Base-by-base conservation (phyloP, 2,888 invertebrate species). In the Chrysomela aeneicollis region DNA sequence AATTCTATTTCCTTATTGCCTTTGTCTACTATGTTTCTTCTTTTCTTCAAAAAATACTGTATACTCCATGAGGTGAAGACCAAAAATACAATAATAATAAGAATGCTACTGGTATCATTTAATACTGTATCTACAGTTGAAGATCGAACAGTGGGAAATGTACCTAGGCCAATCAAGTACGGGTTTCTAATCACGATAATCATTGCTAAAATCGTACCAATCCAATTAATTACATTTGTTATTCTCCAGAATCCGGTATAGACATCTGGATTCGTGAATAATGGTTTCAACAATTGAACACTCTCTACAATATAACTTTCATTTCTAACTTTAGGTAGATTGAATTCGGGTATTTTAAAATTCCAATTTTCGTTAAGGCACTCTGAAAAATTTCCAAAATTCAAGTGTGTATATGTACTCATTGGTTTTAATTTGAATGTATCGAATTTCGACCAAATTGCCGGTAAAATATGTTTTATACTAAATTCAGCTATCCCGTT, bases 391-490 rank as follows among this genome's bases (percentile, higher is more conserved):
- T 52, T 30, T 4, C 17, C 52, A 22, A 30, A 52, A 22, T 26
- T 52, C 17, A 30, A 30, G 17, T 30, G 52, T 15, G 32, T 52
- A 15, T n/a, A 22, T 15, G 52, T 52, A n/a, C 15, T 10, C 52
- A 52, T 52, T 0, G 52, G 52, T 52, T 30, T 15, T 17, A 52
- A 52, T 8, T 52, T n/a, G 12, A 30, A 52, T 22, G 52, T 17
- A 17, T 52, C 30, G 17, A 52, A 52, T 52, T 52, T 52, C 17
- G 30, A 30, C 51, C 51, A 51, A 22, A 54, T 54, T 12, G 50
- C 50, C 1, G 22, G 21, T 21, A 19, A 21, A 51, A 51, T 5
- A 21, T 51, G 21, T 6, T 22, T 51, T 9, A 51, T 21, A 51
- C 21, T 51, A 12, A 22, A 9, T n/a, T 51, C 51, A 22, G 22